Evolutionary conservation across 2,888 invertebrate genomes (phyloP), one percentile per base, ranked within the genome.

Genomic region (Capitulum mitella): DNA sequence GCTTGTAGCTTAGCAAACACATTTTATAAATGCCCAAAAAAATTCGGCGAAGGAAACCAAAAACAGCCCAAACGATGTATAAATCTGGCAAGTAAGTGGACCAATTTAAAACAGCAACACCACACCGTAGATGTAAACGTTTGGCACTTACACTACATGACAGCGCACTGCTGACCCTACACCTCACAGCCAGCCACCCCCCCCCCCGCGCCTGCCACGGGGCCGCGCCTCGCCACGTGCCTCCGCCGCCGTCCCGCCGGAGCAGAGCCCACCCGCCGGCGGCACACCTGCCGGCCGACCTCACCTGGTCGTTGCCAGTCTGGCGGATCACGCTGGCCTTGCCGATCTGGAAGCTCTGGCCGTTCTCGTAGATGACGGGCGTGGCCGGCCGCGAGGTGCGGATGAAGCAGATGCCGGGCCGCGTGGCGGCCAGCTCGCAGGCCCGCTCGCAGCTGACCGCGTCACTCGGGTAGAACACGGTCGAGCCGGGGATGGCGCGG

Each of bases 371-470:
- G 77, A 99, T 86, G 26, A 97, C 90, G 77, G 91, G 87, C 3
- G 95, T 95, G 84, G 93, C 92, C 79, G 99, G 98, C 1, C 99
- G 89, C 43, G 97, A 97, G 2, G 97, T 97, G 83, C 99, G 91
- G 83, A 98, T 94, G 88, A 97, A 99, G 84, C 97, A 97, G 83
- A 98, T 90, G 79, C 99, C 98, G 84, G 91, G 90, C 0, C 94
- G 96, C 86, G 97, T 97, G 82, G 98, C 98, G 0, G 98, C 96
- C 81, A 99, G 86, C 88, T 99, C 98, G 48, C 96, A 93, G 1
- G 98, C 94, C 79, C 97, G 90, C 87, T 99, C 99, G 46, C 93
- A 90, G 61, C 95, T 92, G 16, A 99, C 98, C 0, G 97, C 99
- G 87, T 99, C 99, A 61, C 92, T 87, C 1, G 91, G 91, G 83